Evolutionary conservation across 53 echinoderm and acorn worm species (phyloP).

Genomic region (Astropecten irregularis): DNA sequence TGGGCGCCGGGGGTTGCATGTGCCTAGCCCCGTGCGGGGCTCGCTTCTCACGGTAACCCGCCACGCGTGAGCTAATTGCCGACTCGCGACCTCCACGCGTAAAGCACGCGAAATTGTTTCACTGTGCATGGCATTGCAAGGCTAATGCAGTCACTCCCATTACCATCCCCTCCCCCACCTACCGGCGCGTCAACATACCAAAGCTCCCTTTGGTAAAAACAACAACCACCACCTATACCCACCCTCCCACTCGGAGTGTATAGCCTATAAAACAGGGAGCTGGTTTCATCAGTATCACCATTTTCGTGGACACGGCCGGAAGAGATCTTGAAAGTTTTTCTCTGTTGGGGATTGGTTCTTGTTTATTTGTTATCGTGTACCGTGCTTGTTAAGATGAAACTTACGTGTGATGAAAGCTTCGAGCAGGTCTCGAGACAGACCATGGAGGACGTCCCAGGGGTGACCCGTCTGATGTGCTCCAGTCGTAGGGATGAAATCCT

Average conservation of each 20-base stretch:
- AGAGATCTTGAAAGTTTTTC: too few species aligned
- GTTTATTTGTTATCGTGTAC: too few species aligned
- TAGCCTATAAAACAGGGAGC: too few species aligned
- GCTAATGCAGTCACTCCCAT: not conserved
- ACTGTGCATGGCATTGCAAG: not conserved
- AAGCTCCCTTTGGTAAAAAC: not conserved
- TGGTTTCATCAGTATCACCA: too few species aligned
- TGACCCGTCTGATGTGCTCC: slow-evolving; percentile 23
- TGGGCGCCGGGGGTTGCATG: too few species aligned
- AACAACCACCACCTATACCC: too few species aligned
- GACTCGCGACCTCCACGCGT: slow-evolving; percentile 55
- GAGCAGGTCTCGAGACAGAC: slow-evolving; percentile 32
- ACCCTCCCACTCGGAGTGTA: too few species aligned
- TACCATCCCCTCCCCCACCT: not conserved
- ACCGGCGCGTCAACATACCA: slow-evolving; percentile 31
- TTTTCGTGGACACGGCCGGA: too few species aligned
- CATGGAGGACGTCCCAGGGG: not conserved
- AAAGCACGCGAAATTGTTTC: slow-evolving; percentile 25
- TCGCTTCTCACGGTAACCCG: slow-evolving; percentile 45
- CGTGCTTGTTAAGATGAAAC: slow-evolving; percentile 42
- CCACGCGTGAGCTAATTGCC: slow-evolving; percentile 54
- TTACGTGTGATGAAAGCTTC: slow-evolving; percentile 48
- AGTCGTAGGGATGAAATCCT: slow-evolving; percentile 34
- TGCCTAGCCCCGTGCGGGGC: not conserved
- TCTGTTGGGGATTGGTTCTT: too few species aligned